phyloP scores from a whole-genome alignment of 2,797 vertebrate species.

The Enteromius paludinosus region DNA sequence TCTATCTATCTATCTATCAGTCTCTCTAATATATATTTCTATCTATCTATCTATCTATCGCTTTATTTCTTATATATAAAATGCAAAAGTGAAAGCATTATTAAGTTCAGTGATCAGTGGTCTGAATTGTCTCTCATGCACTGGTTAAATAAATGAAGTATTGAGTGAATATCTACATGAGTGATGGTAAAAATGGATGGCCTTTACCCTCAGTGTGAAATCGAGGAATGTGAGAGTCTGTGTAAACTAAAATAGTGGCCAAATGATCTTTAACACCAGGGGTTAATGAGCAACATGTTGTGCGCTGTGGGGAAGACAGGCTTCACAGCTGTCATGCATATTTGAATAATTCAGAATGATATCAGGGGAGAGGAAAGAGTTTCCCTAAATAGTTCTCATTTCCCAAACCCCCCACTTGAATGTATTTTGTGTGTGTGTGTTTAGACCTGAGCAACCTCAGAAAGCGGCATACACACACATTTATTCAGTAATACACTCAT shows the following conservation, averaged over 20 bases:
- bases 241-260: constrained; percentile 15
- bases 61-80: not conserved
- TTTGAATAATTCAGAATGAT: constrained; percentile 39
- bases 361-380: constrained; percentile 7
- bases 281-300: constrained; percentile 33
- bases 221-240: not conserved
- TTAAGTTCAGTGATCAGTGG: not conserved
- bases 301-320: constrained; percentile 1
- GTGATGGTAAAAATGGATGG: not conserved
- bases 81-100: not conserved
- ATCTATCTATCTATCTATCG: no score
- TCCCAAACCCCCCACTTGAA: constrained; percentile 3
- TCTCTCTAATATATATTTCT: no score
- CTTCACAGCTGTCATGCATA: constrained; percentile 29
- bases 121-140: not conserved
- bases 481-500: constrained; percentile 10
- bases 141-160: not conserved
- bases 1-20: no score
- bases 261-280: constrained; percentile 31
- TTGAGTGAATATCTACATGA: constrained; percentile 17
- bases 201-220: constrained; percentile 25
- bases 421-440: not conserved
- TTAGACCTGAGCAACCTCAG: not conserved
- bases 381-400: constrained; percentile 22
- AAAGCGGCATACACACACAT: not conserved